Evolutionary conservation across 2,113 vertebrate species (phyloP).

Genomic region (Sylvia atricapilla): DNA sequence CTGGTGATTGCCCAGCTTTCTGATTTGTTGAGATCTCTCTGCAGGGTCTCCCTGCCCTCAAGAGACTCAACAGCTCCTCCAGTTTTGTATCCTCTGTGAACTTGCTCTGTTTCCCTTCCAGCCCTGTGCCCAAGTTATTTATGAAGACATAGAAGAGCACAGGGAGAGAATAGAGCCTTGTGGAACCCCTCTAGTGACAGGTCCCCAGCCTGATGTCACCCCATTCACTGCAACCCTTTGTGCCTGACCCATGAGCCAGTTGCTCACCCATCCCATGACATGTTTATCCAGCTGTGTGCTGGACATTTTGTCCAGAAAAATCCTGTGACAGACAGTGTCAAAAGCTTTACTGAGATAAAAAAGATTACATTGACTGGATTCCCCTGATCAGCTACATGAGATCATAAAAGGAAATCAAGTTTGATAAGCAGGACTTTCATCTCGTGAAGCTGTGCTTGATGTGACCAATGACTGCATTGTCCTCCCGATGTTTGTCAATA

Average conservation of each 20-base stretch:
- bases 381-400: neutral
- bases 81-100: neutral
- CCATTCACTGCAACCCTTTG: neutral
- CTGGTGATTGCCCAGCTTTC: neutral
- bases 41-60: accelerated
- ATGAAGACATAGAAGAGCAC: no score
- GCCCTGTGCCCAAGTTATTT: neutral
- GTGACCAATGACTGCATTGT: neutral
- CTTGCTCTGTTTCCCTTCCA: neutral
- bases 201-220: neutral
- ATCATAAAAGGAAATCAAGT: neutral
- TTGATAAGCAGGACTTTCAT: neutral
- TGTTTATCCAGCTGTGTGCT: neutral
- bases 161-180: accelerated
- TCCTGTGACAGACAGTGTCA: neutral
- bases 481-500: neutral
- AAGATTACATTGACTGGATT: neutral
- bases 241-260: accelerated
- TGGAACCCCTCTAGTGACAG: neutral
- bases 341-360: neutral
- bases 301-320: neutral
- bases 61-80: neutral
- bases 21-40: neutral
- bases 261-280: neutral
- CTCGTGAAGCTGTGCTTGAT: neutral